Base-by-base conservation (phyloP, 1,140 invertebrate genomes). In the Gerris buenoi region DNA sequence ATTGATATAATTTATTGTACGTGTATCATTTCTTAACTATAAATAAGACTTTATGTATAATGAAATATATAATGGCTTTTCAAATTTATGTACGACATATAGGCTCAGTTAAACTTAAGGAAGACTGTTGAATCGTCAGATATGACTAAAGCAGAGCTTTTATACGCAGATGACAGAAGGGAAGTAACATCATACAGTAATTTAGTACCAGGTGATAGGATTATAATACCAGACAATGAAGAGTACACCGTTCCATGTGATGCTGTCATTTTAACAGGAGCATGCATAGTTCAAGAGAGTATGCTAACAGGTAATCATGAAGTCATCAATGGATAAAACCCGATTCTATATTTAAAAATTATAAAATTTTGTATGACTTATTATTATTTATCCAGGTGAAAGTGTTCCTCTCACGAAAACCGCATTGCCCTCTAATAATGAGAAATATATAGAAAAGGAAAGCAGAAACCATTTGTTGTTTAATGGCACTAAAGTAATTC, bases 141-240 rank as follows among this genome's bases (percentile, higher is more conserved):
- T 60, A 83, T 74, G 13, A 83, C 86, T 3, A 79, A 78, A 18
- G 80, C 86, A 3, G 28, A 68, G 10, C 60, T 57, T 15, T 74
- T 73, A 1, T 78, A 78, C 18, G 77, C 79, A 27, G 76, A 76
- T 25, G 74, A 83, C 64, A 46, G 33, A 18, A 10, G 5, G 5
- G 18, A 10, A 10, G 33, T 10, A 46, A 10, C 33, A 46, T 78
- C 80, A 59, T 71, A 69, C n/a, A n/a, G n/a, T n/a, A n/a, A n/a
- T n/a, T 75, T 99, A 61, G 93, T 97, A 0, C 95, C 95, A 10
- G 95, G 95, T 0, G 96, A 98, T 80, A 81, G 99, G 14, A 85
- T 99, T 57, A 82, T 90, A 65, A 86, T 99, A 69, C 94, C 96
- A 14, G 79, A 85, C 1, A n/a, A n/a, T n/a, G 81, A 85, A 71